Evolutionary conservation across 2,797 vertebrate species (phyloP).

Genomic region (Manis crassicaudata): DNA sequence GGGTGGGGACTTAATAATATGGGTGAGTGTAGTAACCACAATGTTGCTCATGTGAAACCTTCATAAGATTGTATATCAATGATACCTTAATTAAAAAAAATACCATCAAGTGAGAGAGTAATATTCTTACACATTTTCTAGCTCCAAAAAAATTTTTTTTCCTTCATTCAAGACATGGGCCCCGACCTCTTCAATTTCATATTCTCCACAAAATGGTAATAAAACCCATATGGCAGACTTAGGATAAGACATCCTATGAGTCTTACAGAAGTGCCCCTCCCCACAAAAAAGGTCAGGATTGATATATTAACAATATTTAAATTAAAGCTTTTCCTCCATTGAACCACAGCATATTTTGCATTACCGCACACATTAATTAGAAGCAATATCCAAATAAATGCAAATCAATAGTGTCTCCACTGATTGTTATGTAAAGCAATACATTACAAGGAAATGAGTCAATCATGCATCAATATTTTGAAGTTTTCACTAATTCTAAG

Average conservation of each 20-base stretch:
- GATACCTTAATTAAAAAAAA: background rate
- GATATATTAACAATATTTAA: conserved; percentile 1
- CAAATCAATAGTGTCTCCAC: background rate
- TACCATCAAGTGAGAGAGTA: background rate
- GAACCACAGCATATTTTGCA: background rate
- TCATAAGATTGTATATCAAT: no score
- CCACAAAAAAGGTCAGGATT: background rate
- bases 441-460: background rate
- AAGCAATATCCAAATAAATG: conserved; percentile 14
- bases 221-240: background rate
- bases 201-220: background rate
- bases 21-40: no score
- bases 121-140: background rate
- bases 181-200: background rate
- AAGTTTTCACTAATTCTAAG: background rate
- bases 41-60: no score
- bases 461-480: background rate
- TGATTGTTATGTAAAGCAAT: background rate
- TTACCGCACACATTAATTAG: background rate
- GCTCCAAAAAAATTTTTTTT: background rate
- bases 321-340: conserved; percentile 21
- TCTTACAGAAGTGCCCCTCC: background rate
- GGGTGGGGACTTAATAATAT: no score
- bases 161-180: background rate
- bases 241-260: background rate